Conservation (phyloP, 2,113 vertebrate species). For the Pterophyllum scalare region DNA sequence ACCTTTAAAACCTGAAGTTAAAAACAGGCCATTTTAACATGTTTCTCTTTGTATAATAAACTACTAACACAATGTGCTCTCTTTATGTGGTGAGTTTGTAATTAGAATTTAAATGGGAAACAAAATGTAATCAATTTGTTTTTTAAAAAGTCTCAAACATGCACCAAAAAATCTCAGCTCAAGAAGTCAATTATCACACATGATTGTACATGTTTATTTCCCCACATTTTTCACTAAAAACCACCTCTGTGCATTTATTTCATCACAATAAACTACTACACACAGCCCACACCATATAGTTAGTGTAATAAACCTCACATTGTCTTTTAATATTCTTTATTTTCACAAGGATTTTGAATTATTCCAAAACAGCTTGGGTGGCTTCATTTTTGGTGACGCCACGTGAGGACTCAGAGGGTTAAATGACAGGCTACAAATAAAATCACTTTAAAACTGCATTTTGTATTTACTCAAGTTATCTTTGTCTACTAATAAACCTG, state of each 20-base stretch:
- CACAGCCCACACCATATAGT: rapidly evolving
- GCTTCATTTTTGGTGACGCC: neutral
- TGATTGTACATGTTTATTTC: neutral
- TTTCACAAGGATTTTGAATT: neutral
- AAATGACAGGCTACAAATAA: no score
- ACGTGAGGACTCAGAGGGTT: no score
- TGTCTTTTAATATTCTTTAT: neutral
- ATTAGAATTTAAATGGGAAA: neutral
- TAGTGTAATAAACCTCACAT: neutral
- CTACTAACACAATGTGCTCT: neutral
- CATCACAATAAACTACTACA: rapidly evolving
- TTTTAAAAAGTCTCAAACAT: no score
- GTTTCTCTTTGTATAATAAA: neutral
- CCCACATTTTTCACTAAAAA: neutral
- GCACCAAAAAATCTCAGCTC: no score
- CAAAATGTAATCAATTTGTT: neutral
- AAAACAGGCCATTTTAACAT: neutral
- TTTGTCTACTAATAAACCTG: neutral
- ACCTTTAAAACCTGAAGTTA: neutral
- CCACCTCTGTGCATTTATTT: neutral
- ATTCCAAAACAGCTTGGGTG: rapidly evolving
- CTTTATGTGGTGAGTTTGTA: neutral
- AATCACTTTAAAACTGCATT: neutral
- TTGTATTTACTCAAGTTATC: neutral
- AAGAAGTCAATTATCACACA: neutral